Conservation (phyloP, 2,888 invertebrate species). For the Gastrophysa polygoni region DNA sequence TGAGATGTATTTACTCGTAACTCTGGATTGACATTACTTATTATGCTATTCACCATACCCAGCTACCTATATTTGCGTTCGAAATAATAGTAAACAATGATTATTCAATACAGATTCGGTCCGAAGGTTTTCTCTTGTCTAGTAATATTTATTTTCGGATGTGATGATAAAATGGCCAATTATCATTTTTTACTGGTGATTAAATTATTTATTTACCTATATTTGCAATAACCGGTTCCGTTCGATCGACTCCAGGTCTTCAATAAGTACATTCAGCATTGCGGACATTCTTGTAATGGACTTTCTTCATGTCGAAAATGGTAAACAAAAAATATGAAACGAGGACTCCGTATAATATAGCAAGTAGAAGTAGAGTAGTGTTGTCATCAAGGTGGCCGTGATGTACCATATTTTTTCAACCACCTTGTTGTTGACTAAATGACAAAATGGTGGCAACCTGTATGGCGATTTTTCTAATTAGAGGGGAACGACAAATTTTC, state of each 20-base stretch:
- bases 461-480: too few species aligned
- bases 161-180: constrained; percentile 3
- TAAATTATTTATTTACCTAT: background rate
- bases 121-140: background rate
- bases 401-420: too few species aligned
- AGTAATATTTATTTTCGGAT: constrained; percentile 12
- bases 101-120: too few species aligned
- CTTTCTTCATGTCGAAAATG: background rate
- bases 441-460: too few species aligned
- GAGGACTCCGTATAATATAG: background rate
- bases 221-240: background rate
- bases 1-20: too few species aligned
- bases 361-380: too few species aligned
- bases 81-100: background rate
- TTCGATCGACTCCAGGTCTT: background rate
- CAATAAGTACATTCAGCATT: too few species aligned
- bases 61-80: background rate
- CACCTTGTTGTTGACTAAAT: too few species aligned
- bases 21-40: background rate
- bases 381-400: too few species aligned
- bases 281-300: background rate
- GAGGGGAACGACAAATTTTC: too few species aligned
- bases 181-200: background rate
- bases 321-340: background rate
- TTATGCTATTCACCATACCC: background rate